Evolutionary conservation across 1,140 invertebrate species (phyloP), one percentile per base, ranked within the genome.

Genomic region (Drosophila lacertosa): DNA sequence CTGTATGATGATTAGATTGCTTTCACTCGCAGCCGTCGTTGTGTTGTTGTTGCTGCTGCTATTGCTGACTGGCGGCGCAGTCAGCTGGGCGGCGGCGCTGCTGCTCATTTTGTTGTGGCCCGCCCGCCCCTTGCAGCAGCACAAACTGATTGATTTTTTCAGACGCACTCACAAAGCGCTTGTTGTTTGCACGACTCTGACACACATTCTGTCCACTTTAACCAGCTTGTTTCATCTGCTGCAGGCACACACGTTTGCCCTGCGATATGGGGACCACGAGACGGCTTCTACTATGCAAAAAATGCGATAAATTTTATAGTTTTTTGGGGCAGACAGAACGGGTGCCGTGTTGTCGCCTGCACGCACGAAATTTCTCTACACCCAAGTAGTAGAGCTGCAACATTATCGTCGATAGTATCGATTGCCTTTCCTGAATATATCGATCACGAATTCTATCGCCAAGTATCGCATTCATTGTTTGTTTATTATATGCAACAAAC

Each of bases 1-100:
- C 93, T 98, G 97, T 71, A 96, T 93, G 83, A 95, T 94, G 66
- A 93, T 92, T 48, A 91, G 73, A 62, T 91, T 90, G 55, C 77
- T 91, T 48, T 80, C 83, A 22, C 57, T 76, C 20, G 74, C 65
- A 42, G 51, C 69, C 18, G 67, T 47, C 20, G 70, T 16, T n/a
- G 64, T 32, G 35, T 18, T 67, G n/a, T 58, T 64, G 45, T 69
- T 57, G 51, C 67, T 63, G 55, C 42, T 80, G 53, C 54, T 58
- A 10, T 13, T 67, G 63, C 55, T 60, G 18, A 42, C 68, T 67
- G 64, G 48, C 63, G 75, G 22, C 58, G 64, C 64, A 66, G 77
- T 67, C 63, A 76, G 58, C 67, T 76, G 77, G 54, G 67, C 68
- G 63, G 72, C 72, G 64, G 76, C 58, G 48, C 70, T 79, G 59